Evolutionary conservation across 2,888 invertebrate genomes (phyloP).

Genomic region (Cheilosia pagana): DNA sequence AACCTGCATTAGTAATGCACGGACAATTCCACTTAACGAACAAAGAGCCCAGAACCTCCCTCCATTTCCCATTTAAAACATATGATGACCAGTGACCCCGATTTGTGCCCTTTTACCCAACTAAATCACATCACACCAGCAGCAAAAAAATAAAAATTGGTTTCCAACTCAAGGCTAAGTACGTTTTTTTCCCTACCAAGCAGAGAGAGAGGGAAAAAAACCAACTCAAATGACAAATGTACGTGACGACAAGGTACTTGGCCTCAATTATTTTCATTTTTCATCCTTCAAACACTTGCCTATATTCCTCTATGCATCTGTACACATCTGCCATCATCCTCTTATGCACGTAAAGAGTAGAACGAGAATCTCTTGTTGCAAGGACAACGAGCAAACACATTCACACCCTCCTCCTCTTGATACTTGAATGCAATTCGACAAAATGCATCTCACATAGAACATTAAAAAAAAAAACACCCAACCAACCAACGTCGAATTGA

Average conservation of each 20-base stretch:
- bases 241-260: slow-evolving; percentile 75
- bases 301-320: slow-evolving; percentile 67
- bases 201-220: slow-evolving; percentile 18
- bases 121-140: slow-evolving; percentile 45
- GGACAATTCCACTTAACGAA: slow-evolving; percentile 14
- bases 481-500: slow-evolving; percentile 6
- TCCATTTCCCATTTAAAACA: slow-evolving; percentile 37
- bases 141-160: slow-evolving; percentile 13
- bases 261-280: slow-evolving; percentile 75
- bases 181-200: slow-evolving; percentile 41
- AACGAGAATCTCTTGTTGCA: slow-evolving; percentile 67
- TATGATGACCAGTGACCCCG: slow-evolving; percentile 74
- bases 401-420: slow-evolving; percentile 51
- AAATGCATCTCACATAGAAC: slow-evolving; percentile 57
- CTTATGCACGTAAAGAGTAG: slow-evolving; percentile 35
- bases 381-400: slow-evolving; percentile 66
- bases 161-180: slow-evolving; percentile 71
- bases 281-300: slow-evolving; percentile 72
- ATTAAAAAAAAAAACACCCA: not conserved
- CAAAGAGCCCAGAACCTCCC: slow-evolving; percentile 9
- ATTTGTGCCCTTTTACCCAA: slow-evolving; percentile 56
- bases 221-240: slow-evolving; percentile 69
- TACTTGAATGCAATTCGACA: slow-evolving; percentile 71
- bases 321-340: slow-evolving; percentile 55
- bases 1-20: slow-evolving; percentile 45